Base-by-base conservation (phyloP, 2,888 invertebrate genomes). In the Cetonia aurata region DNA sequence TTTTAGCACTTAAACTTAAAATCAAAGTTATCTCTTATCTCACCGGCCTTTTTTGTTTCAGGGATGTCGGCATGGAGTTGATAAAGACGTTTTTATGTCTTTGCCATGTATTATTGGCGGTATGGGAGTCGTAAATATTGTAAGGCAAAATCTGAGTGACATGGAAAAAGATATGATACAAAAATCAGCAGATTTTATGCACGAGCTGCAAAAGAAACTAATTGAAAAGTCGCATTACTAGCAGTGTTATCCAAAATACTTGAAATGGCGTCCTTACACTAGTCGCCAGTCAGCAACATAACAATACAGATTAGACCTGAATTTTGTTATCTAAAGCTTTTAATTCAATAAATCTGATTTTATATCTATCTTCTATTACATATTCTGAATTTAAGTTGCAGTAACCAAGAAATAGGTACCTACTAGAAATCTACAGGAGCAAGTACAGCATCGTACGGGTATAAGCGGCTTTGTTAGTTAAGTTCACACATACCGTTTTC, bases 21-120 rank as follows among this genome's bases (percentile, higher is more conserved):
- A 50, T 9, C 1, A 0, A 15, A 15, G n/a, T 50, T 15, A 12
- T 15, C 17, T 4, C 50, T 50, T 50, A 50, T 50, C 50, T 50
- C 37, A 37, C 37, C 8, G 10, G 10, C 37, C 2, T 15, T 41
- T 57, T 57, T 15, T 37, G 9, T 59, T 60, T 46, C 60, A 78
- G 79, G 80, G 80, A 52, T 79, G 89, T 85, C 81, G 83, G 15
- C 88, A 88, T 77, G 88, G 87, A 50, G 86, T 88, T 71, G 85
- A 86, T 73, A 85, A 87, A 77, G 89, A 89, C 73, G 87, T 89
- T 67, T 89, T 86, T 81, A 82, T 89, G 79, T 89, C 89, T 59
- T 81, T 89, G 68, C 89, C 89, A 3, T 86, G 87, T 76, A 85
- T 88, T 69, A 76, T 88, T 70, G 84, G 85, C 56, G 81, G 81